phyloP scores from a whole-genome alignment of 2,113 vertebrate species.

The Synodontis membranacea region DNA sequence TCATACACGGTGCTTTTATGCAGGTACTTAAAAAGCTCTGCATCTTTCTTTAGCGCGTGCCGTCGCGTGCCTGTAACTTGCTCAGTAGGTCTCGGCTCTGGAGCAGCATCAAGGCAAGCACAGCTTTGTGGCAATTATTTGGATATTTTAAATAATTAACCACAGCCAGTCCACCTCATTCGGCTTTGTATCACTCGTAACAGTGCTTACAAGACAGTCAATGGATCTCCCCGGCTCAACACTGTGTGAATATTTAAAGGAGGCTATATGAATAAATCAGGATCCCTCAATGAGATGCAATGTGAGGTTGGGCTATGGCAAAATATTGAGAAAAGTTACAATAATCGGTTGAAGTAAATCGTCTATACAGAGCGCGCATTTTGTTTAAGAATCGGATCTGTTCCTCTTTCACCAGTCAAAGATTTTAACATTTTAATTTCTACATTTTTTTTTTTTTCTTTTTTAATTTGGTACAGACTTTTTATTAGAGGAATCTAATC shows the following conservation, averaged over 20 bases:
- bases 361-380: constrained; percentile 11
- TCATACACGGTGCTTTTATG: constrained; percentile 28
- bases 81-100: not conserved
- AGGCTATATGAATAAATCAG: constrained; percentile 65
- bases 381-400: not conserved
- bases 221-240: constrained; percentile 53
- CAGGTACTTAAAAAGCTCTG: constrained; percentile 31
- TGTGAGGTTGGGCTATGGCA: constrained; percentile 45
- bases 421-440: constrained; percentile 46
- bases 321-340: constrained; percentile 51
- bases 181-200: constrained; percentile 44
- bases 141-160: constrained; percentile 59
- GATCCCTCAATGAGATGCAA: constrained; percentile 49
- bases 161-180: constrained; percentile 35
- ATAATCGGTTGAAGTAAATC: constrained; percentile 5
- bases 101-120: constrained; percentile 22
- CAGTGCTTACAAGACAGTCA: constrained; percentile 50
- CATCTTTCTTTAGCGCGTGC: constrained; percentile 27
- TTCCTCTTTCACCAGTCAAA: constrained; percentile 19
- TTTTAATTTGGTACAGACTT: constrained; percentile 56
- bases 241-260: constrained; percentile 67
- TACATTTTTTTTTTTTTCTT: no score
- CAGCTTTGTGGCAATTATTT: constrained; percentile 50
- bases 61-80: not conserved
- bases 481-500: constrained; percentile 66